Base-by-base conservation (phyloP, 2,797 vertebrate genomes). In the Chanos chanos region DNA sequence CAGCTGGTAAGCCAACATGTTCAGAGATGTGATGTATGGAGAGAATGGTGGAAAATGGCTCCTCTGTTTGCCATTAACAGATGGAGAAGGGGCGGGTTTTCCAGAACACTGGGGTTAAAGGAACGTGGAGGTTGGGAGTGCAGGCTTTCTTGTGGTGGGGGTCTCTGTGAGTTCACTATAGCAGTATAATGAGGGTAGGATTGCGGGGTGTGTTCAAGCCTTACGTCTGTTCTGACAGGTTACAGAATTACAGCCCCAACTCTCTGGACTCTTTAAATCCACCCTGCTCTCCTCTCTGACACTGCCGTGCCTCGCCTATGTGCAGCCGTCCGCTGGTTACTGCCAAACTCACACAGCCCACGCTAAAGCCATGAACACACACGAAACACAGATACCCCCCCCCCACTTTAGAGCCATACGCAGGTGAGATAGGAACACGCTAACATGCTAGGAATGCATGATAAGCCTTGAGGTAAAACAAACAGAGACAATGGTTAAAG, bases 281-380 rank as follows among this genome's bases (percentile, higher is more conserved):
- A 79, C 71, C 80, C 76, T 64, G 57, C 62, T 74, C n/a, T 80
- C 56, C 31, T 33, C 19, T 5, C 25, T 22, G 22, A 24, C 49
- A 60, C 57, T 33, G 15, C 43, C 27, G 44, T 27, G 43, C 43
- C 3, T 39, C 19, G 57, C 40, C 68, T 41, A 15, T 58, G 39
- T 65, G 63, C 57, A 65, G 69, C 77, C 75, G 78, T 81, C 80
- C 73, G 71, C 72, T 66, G 75, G 68, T 24, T 28, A n/a, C 71
- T 79, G 83, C 85, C 81, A 77, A 76, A 81, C 77, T 75, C 80
- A 83, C 82, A 83, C 73, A 83, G 78, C 64, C 73, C 19, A 62
- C 72, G 68, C 79, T 75, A 84, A 77, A 78, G 66, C 61, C 66
- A 68, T 68, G 65, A 77, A 43, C 56, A 73, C 24, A 25, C 24